Evolutionary conservation across 2,888 invertebrate species (phyloP).

Genomic region (Herminia tarsipennalis): DNA sequence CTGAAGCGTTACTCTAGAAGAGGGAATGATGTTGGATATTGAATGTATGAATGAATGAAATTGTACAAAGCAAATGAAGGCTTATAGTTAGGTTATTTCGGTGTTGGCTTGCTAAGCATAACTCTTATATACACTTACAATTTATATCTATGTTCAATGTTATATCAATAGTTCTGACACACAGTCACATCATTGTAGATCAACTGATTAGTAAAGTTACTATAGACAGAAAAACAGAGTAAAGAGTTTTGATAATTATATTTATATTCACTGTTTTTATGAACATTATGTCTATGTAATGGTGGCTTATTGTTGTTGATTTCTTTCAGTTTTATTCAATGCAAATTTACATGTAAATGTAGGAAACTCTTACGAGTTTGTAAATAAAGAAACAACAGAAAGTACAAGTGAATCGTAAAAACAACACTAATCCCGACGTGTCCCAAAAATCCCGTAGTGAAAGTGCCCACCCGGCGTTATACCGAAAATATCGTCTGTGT

Average conservation of each 20-base stretch:
- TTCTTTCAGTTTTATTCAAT: too few species aligned
- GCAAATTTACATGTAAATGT: constrained; percentile 37
- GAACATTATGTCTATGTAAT: too few species aligned
- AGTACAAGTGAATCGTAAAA: constrained; percentile 77
- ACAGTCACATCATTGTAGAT: too few species aligned
- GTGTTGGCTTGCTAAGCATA: not conserved
- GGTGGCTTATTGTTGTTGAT: too few species aligned
- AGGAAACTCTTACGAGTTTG: constrained; percentile 57
- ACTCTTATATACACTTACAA: too few species aligned
- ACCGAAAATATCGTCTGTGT: constrained; percentile 76
- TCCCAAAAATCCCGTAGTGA: constrained; percentile 69
- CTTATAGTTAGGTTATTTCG: constrained; percentile 27
- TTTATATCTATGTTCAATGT: too few species aligned
- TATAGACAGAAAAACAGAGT: too few species aligned
- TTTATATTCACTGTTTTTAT: too few species aligned
- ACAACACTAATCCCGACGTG: constrained; percentile 78
- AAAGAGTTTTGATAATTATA: too few species aligned
- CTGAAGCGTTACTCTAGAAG: constrained; percentile 57
- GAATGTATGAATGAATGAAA: constrained; percentile 53
- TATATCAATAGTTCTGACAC: too few species aligned
- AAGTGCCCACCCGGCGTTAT: constrained; percentile 69
- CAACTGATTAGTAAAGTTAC: too few species aligned
- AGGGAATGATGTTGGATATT: constrained; percentile 53
- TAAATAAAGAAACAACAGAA: constrained; percentile 71
- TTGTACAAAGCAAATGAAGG: constrained; percentile 46